These are phyloP conservation scores for Crotalus horridus DNA, from an alignment of 2,113 vertebrate genomes.

Conservation along the genomic window DNA sequence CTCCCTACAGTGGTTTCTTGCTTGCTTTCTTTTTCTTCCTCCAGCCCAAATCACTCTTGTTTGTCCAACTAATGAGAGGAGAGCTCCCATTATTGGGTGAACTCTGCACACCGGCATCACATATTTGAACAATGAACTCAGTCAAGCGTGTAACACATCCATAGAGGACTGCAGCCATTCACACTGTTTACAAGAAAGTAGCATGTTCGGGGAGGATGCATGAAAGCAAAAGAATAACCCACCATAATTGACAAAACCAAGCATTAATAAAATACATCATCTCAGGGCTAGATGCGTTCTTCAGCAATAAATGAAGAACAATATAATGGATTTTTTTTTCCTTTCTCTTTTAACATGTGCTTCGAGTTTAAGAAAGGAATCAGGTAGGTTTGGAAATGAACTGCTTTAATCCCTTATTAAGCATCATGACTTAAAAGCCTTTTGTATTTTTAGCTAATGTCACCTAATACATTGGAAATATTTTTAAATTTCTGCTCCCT, in stretches of 20 bases:
- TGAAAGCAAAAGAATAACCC: slow-evolving; percentile 1
- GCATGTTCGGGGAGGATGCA: slow-evolving; percentile 14
- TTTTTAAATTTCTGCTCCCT: slow-evolving; percentile 30
- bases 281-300: background rate
- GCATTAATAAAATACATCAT: slow-evolving; percentile 22
- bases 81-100: slow-evolving; percentile 13
- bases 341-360: background rate
- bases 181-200: slow-evolving; percentile 35
- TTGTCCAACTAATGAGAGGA: background rate
- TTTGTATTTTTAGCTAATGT: slow-evolving; percentile 13
- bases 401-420: background rate
- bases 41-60: background rate
- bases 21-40: background rate
- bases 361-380: background rate
- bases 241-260: background rate
- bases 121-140: slow-evolving; percentile 24
- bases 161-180: slow-evolving; percentile 39
- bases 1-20: background rate
- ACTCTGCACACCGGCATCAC: background rate
- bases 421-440: background rate
- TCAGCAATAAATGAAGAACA: slow-evolving; percentile 2
- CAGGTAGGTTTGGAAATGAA: background rate
- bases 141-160: slow-evolving; percentile 4
- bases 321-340: background rate
- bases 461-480: slow-evolving; percentile 7